These are phyloP conservation scores for Minunthozetes semirufus DNA, from an alignment of 2,888 invertebrate genomes.

Conservation along the genomic window DNA sequence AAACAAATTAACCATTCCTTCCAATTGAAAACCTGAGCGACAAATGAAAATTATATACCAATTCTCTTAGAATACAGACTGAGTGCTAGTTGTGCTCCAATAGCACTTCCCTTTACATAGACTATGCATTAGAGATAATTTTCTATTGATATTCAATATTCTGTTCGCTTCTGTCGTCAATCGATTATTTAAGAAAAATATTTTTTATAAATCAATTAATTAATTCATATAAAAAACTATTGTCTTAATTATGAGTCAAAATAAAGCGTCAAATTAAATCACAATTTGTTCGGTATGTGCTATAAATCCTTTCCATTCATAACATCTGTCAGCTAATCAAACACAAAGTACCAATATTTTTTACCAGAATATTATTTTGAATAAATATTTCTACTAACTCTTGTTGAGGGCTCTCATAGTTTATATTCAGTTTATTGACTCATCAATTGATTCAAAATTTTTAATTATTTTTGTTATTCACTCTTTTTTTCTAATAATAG, in stretches of 20 bases:
- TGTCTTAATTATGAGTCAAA: too few relatives aligned
- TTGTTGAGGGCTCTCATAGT: too few relatives aligned
- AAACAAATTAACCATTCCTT: slow-evolving; percentile 16
- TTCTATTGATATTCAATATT: neutral
- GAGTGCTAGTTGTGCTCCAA: neutral
- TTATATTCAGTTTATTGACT: too few relatives aligned
- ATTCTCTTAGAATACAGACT: neutral
- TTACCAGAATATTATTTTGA: too few relatives aligned
- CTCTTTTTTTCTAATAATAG: neutral
- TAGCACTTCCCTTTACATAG: neutral
- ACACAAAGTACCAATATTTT: neutral
- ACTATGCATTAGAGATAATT: neutral
- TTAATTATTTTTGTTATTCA: neutral
- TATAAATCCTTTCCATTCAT: neutral
- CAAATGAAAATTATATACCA: slow-evolving; percentile 19
- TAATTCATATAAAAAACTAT: too few relatives aligned
- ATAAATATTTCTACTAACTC: too few relatives aligned
- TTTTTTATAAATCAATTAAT: too few relatives aligned
- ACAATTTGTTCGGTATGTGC: neutral
- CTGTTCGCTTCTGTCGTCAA: neutral
- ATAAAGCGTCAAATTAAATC: too few relatives aligned
- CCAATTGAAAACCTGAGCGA: neutral
- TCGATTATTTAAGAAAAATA: neutral
- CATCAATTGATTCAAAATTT: neutral
- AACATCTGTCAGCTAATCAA: slow-evolving; percentile 14